Conservation (phyloP, 2,888 invertebrate genomes). For the Tachina fera region DNA sequence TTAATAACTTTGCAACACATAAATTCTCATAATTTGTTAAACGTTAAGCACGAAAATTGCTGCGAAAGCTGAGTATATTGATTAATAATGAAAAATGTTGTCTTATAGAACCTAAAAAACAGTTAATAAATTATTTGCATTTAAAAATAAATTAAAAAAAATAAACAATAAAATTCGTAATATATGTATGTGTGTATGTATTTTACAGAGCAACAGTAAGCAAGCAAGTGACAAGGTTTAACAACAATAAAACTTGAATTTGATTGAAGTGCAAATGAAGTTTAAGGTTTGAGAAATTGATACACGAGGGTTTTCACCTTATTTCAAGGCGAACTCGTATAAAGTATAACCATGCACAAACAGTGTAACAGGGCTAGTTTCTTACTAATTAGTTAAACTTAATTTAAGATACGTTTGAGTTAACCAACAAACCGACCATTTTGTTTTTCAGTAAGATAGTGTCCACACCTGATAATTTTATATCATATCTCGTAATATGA, state of each 20-base stretch:
- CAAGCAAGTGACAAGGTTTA: conserved; percentile 26
- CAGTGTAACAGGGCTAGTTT: too few relatives aligned
- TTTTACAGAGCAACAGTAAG: conserved; percentile 6
- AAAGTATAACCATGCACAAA: too few relatives aligned
- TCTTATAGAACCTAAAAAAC: not conserved
- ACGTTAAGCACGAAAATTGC: conserved; percentile 27
- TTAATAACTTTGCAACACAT: too few relatives aligned
- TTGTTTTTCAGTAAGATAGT: too few relatives aligned
- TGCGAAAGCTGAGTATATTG: conserved; percentile 18
- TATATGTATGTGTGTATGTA: not conserved
- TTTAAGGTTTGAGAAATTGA: not conserved
- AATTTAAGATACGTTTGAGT: too few relatives aligned
- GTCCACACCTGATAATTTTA: too few relatives aligned
- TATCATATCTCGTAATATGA: too few relatives aligned
- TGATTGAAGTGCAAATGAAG: not conserved
- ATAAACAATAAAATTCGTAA: too few relatives aligned
- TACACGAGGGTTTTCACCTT: not conserved
- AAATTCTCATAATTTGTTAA: not conserved
- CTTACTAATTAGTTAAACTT: too few relatives aligned
- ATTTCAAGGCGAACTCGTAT: too few relatives aligned
- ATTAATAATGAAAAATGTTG: conserved; percentile 22
- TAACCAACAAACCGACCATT: too few relatives aligned
- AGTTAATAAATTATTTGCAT: conserved; percentile 1
- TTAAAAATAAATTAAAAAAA: conserved; percentile 1
- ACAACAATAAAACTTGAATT: conserved; percentile 25